Base-by-base conservation (phyloP, 2,888 invertebrate genomes). In the Eulithis testata region DNA sequence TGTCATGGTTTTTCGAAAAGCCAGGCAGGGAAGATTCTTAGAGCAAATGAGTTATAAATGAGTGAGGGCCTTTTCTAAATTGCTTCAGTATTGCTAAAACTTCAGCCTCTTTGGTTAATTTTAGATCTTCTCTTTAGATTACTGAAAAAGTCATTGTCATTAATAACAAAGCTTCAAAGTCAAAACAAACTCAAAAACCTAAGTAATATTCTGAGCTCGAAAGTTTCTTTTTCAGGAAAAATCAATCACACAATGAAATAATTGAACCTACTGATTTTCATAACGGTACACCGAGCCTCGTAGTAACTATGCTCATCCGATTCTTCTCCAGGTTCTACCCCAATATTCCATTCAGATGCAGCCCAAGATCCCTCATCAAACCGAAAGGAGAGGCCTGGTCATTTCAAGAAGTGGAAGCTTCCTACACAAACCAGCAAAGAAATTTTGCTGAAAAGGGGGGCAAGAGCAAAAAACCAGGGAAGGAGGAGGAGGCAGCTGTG, bases 391-490 rank as follows among this genome's bases (percentile, higher is more conserved):
- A 57, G 1, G 40, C 2, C 40, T 63, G 63, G 63, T 27, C 57
- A 1, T 63, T 45, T 12, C 62, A 62, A 62, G 63, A 52, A 44
- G 62, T 63, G 2, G 57, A 57, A 31, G 37, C 52, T 37, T 57
- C 57, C 12, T 45, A 57, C 52, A 40, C 37, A 31, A 60, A 12
- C 9, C 56, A 56, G 9, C 45, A 31, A 21, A 52, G 31, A 37
- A 12, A 36, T 1, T 63, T 52, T 11, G 54, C 61, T 12, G 54
- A 58, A 65, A 65, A 57, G 47, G 37, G 47, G 40, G 66, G 51
- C 11, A 60, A 51, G 9, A 49, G 43, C 4, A 62, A 76, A 78
- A 64, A 65, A 66, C 27, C 68, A 71, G 36, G 64, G 71, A 8
- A 11, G 37, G 61, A 31, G 11, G 56, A 63, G 9, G 5, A n/a